Conservation (phyloP, 2,113 vertebrate species). For the Erinaceus europaeus region DNA sequence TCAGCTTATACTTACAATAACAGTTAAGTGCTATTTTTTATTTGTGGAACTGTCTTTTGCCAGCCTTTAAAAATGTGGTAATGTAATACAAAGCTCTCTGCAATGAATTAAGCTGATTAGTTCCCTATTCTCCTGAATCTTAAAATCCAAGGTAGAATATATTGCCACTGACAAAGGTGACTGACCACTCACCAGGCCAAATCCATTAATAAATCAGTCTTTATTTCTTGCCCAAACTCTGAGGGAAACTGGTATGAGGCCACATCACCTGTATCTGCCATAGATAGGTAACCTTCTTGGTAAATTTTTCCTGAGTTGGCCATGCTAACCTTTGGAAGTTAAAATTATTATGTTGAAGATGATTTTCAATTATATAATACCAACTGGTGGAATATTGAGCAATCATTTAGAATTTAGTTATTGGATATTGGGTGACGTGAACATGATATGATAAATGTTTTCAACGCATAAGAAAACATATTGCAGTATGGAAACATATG, state of each 20-base stretch:
- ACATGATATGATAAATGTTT: background rate
- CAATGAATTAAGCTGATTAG: conserved; percentile 18
- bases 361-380: background rate
- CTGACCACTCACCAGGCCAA: conserved; percentile 14
- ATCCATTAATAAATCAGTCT: conserved; percentile 22
- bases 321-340: conserved; percentile 18
- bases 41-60: background rate
- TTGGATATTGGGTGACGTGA: conserved; percentile 4
- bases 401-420: background rate
- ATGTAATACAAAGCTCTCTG: background rate
- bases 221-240: conserved; percentile 12
- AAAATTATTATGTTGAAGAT: conserved; percentile 1
- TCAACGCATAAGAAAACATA: background rate
- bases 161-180: conserved; percentile 32
- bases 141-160: conserved; percentile 38
- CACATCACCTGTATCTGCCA: background rate
- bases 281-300: background rate
- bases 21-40: background rate
- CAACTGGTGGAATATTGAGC: conserved; percentile 7
- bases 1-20: background rate
- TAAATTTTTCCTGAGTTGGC: conserved; percentile 19
- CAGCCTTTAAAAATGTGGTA: conserved; percentile 18
- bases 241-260: conserved; percentile 16
- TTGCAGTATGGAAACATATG: background rate
- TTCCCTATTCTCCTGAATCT: conserved; percentile 29